Evolutionary conservation across 2,113 vertebrate species (phyloP).

Genomic region (Halcyon malimbica): DNA sequence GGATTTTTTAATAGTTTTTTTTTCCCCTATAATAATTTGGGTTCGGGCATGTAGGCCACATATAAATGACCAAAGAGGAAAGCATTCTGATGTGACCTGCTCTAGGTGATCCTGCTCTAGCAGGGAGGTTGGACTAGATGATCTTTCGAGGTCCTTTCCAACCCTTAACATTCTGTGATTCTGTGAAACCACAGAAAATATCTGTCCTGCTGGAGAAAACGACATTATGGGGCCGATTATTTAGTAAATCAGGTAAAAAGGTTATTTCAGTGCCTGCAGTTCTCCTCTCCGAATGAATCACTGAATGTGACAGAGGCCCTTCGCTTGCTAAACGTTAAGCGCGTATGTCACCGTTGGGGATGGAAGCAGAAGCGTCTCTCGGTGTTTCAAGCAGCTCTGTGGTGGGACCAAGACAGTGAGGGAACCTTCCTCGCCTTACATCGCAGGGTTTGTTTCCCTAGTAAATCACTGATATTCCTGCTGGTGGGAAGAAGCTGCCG

Average conservation of each 20-base stretch:
- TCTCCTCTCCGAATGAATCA: not conserved
- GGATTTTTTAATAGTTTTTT: not conserved
- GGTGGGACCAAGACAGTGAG: not conserved
- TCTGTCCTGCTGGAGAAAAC: not conserved
- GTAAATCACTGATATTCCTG: constrained; percentile 6
- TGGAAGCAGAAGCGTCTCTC: not conserved
- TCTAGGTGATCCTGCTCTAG: no score
- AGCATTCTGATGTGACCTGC: not conserved
- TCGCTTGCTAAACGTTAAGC: not conserved
- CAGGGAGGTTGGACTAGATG: no score
- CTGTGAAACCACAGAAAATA: not conserved
- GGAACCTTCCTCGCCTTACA: not conserved
- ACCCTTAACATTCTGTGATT: no score
- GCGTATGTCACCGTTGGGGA: not conserved
- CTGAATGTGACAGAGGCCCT: not conserved
- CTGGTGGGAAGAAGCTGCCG: not conserved
- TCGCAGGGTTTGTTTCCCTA: not conserved
- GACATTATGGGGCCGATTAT: not conserved
- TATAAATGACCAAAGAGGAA: not conserved
- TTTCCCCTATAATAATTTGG: not conserved
- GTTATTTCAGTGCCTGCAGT: not conserved
- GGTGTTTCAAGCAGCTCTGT: not conserved
- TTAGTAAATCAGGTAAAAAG: not conserved
- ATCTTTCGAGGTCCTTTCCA: no score
- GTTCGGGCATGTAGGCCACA: not conserved